Conservation (phyloP, 1,140 invertebrate genomes). For the Trichoplusia ni region DNA sequence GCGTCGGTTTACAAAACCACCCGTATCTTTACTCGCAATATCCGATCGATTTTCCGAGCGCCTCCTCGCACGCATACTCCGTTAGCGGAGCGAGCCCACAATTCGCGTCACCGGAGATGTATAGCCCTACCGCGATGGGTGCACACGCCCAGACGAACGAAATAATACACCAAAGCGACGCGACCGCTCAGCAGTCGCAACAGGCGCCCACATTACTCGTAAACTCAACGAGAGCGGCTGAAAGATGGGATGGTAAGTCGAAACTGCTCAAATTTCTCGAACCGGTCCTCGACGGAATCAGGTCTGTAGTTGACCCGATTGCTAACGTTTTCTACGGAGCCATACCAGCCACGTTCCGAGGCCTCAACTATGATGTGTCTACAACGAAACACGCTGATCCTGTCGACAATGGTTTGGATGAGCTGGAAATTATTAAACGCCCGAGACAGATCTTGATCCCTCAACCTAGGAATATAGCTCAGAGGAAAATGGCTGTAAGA, state of each 20-base stretch:
- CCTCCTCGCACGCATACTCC: slow-evolving; percentile 78
- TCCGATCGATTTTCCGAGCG: slow-evolving; percentile 79
- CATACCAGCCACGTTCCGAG: slow-evolving; percentile 71
- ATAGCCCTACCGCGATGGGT: slow-evolving; percentile 66
- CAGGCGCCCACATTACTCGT: slow-evolving; percentile 68
- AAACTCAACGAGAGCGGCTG: slow-evolving; percentile 73
- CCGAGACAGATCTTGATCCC: slow-evolving; percentile 66
- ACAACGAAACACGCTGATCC: slow-evolving; percentile 52
- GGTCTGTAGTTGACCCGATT: slow-evolving; percentile 65
- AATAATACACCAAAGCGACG: slow-evolving; percentile 70
- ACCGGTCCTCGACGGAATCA: slow-evolving; percentile 67
- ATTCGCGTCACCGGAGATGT: slow-evolving; percentile 74
- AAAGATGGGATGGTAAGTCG: slow-evolving; percentile 81
- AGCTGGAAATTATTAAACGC: slow-evolving; percentile 45
- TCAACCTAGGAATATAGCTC: slow-evolving; percentile 69
- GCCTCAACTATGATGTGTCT: slow-evolving; percentile 60
- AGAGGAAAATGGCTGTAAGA: slow-evolving; percentile 64
- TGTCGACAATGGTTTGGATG: slow-evolving; percentile 41
- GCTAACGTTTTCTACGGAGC: slow-evolving; percentile 67
- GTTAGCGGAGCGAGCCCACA: slow-evolving; percentile 72
- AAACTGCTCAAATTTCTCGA: slow-evolving; percentile 71
- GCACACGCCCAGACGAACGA: slow-evolving; percentile 68
- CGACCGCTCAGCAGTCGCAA: slow-evolving; percentile 78
- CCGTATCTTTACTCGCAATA: slow-evolving; percentile 80
- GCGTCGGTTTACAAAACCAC: slow-evolving; percentile 74